Evolutionary conservation across 2,888 invertebrate species (phyloP).

Genomic region (Sesia bembeciformis): DNA sequence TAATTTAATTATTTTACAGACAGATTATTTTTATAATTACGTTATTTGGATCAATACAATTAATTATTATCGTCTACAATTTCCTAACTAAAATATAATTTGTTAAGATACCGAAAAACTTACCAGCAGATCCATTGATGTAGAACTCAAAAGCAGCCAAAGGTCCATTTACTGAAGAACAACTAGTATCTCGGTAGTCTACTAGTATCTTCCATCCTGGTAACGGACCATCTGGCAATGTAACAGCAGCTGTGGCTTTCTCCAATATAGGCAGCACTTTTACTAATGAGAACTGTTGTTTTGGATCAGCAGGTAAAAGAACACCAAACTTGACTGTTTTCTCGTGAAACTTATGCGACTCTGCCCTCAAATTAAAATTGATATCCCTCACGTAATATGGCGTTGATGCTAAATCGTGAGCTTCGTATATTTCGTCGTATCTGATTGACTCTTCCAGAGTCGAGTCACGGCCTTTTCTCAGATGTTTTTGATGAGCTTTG

Average conservation of each 20-base stretch:
- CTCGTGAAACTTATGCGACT: conserved; percentile 46
- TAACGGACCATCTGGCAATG: conserved; percentile 73
- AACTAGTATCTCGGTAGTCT: conserved; percentile 81
- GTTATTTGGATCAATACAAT: too few relatives aligned
- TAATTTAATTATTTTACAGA: too few relatives aligned
- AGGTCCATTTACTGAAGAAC: conserved; percentile 85
- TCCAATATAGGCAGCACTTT: conserved; percentile 82
- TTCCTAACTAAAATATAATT: too few relatives aligned
- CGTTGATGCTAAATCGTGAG: conserved; percentile 46
- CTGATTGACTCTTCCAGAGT: conserved; percentile 20
- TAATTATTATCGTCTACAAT: too few relatives aligned
- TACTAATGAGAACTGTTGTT: conserved; percentile 76
- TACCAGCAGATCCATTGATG: conserved; percentile 78
- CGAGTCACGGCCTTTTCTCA: conserved; percentile 29
- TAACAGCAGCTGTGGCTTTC: conserved; percentile 78
- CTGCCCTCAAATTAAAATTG: conserved; percentile 50
- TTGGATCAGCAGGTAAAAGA: conserved; percentile 75
- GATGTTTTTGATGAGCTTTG: conserved; percentile 24
- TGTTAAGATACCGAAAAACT: conserved; percentile 16
- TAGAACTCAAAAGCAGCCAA: conserved; percentile 86
- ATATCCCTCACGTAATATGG: conserved; percentile 56
- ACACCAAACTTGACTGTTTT: conserved; percentile 77
- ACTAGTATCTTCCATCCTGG: conserved; percentile 81
- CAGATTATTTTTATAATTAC: too few relatives aligned
- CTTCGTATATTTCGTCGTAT: conserved; percentile 41